Base-by-base conservation (phyloP, 2,113 vertebrate species). In the Grus americana region DNA sequence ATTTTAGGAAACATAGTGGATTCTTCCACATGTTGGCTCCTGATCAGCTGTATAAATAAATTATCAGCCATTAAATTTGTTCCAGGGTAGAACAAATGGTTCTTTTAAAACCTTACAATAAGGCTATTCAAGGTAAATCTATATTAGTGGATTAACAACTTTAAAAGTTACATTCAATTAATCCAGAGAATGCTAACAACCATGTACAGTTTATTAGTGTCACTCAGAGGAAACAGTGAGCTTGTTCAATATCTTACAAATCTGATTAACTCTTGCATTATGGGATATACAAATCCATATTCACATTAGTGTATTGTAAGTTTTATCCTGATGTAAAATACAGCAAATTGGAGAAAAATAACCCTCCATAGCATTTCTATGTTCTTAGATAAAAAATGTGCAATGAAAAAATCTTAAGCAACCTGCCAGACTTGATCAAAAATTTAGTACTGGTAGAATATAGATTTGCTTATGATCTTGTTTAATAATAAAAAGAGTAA, bases 181-280 rank as follows among this genome's bases (percentile, higher is more conserved):
- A 99, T 98, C 98, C 92, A 90, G 98, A 98, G 98, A 99, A 99
- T 98, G 98, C 79, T 97, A 98, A 98, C 90, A 97, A 97, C 97
- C 96, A 97, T 98, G 97, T 97, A 98, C 96, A 98, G 75, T 93
- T 95, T 97, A 96, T 97, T 97, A 96, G 68, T 92, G 70, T 87
- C 46, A 94, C 75, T 96, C 87, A 88, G 89, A 93, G 11, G 65
- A 85, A 98, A 91, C 93, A 88, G 74, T 88, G 32, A 91, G 46
- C 85, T 97, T 93, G 62, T 92, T 96, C 91, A 76, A 27, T 82
- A 88, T 85, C 63, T 95, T 50, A 93, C 38, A 97, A 97, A 95
- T 94, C 81, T 91, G 91, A 92, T 97, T 97, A 98, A 83, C 62
- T 91, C 66, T 79, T 96, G 79, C 61, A 96, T 90, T 87, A 88